Base-by-base conservation (phyloP, 2,797 vertebrate species). In the Parambassis ranga region DNA sequence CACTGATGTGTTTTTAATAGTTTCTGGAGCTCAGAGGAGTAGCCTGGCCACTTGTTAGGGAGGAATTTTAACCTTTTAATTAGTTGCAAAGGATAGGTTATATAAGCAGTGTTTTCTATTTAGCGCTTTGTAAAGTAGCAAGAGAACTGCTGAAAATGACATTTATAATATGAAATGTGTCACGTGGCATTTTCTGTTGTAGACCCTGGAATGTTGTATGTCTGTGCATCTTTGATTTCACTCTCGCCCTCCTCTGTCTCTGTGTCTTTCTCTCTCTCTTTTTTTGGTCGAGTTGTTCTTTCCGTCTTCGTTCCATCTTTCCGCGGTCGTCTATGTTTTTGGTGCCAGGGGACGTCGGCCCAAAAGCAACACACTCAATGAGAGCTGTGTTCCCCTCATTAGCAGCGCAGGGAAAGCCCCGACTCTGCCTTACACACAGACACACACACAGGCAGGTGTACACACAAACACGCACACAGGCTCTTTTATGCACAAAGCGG, bases 341-440 rank as follows among this genome's bases (percentile, higher is more conserved):
- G 26, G 47, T 77, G 70, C 82, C 81, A 79, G 46, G 9, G 16
- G 67, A 74, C 9, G 48, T 53, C 35, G 20, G 71, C 60, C 73
- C 64, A 56, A 35, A n/a, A 71, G 71, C 43, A 75, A 76, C 75
- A 67, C 71, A 56, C 64, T 84, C 60, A 82, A 81, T 65, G 71
- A 74, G 41, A 58, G 63, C 86, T 86, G 81, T 86, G 84, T 86
- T 88, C 77, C 44, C 76, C 77, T 85, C 84, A 67, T 85, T 83
- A 86, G 68, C 72, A 31, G 70, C 14, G 3, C 8, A 24, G 79
- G 79, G 81, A 85, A 84, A 84, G 26, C 77, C 82, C 82, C 73
- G 19, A 2, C 50, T 53, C 41, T 19, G 11, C 14, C 42, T 14
- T 52, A 37, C 24, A 65, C 19, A 44, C 37, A 46, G 7, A 23